Evolutionary conservation across 2,888 invertebrate species (phyloP).

Genomic region (Coremacera marginata): DNA sequence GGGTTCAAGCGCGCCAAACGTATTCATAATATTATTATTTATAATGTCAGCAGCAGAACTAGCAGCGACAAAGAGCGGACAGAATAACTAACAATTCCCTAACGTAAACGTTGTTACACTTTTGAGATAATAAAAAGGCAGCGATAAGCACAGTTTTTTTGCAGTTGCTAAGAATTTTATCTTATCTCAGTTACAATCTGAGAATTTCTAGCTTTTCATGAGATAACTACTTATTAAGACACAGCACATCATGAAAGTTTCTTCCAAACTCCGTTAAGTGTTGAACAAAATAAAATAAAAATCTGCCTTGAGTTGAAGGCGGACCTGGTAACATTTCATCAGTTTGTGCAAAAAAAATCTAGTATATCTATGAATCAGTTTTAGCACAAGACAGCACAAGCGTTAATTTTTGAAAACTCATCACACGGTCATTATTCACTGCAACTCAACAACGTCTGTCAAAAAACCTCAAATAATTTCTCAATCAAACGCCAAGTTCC

Average conservation of each 20-base stretch:
- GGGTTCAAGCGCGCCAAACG: not conserved
- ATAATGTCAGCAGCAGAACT: not conserved
- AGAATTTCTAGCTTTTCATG: not conserved
- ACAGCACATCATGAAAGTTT: not conserved
- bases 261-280: not conserved
- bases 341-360: too few species aligned
- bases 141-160: not conserved
- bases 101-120: not conserved
- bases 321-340: not conserved
- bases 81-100: not conserved
- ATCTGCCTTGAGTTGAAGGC: not conserved
- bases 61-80: not conserved
- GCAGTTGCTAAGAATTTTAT: not conserved
- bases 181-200: not conserved
- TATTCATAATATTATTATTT: not conserved
- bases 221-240: not conserved
- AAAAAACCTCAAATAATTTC: conserved; percentile 52
- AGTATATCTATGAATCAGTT: too few species aligned
- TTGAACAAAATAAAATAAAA: not conserved
- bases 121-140: conserved; percentile 5
- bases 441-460: conserved; percentile 54
- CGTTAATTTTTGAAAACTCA: conserved; percentile 58
- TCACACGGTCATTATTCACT: conserved; percentile 63
- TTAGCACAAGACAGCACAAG: not conserved
- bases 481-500: conserved; percentile 41